A percentile compares a stretch with the other conserved stretches of the same genome.
phyloP scores from a whole-genome alignment of 1,140 invertebrate genomes.

The Euura lappo region DNA sequence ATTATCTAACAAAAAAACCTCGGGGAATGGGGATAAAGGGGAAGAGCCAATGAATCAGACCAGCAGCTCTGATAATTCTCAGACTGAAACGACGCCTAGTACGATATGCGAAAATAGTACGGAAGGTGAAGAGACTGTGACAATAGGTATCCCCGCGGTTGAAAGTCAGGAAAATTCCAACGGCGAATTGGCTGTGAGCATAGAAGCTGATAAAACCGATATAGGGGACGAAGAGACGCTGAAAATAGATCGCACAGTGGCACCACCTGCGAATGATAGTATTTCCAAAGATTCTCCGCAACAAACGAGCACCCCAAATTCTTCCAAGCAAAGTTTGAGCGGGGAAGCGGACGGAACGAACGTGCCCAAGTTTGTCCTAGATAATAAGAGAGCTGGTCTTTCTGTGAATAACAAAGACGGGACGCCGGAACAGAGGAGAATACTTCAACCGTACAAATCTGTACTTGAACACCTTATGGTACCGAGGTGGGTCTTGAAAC shows the following conservation, averaged over 20 bases:
- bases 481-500: slow-evolving; percentile 44
- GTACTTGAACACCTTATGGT: slow-evolving; percentile 45
- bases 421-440: background rate
- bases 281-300: background rate
- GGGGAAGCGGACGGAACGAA: background rate
- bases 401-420: background rate
- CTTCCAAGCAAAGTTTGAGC: background rate
- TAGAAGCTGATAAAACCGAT: background rate
- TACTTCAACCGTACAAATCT: slow-evolving; percentile 45
- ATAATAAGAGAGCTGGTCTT: background rate
- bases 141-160: background rate
- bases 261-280: background rate
- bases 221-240: background rate
- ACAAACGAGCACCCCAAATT: background rate
- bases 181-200: background rate
- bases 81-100: background rate
- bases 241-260: background rate
- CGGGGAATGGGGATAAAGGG: background rate
- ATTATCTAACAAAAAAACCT: slow-evolving; percentile 43
- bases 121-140: background rate
- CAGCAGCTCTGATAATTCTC: background rate
- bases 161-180: background rate
- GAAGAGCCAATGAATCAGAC: background rate
- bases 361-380: background rate
- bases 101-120: background rate